phyloP scores from a whole-genome alignment of 2,113 vertebrate genomes.

The Notothenia coriiceps region DNA sequence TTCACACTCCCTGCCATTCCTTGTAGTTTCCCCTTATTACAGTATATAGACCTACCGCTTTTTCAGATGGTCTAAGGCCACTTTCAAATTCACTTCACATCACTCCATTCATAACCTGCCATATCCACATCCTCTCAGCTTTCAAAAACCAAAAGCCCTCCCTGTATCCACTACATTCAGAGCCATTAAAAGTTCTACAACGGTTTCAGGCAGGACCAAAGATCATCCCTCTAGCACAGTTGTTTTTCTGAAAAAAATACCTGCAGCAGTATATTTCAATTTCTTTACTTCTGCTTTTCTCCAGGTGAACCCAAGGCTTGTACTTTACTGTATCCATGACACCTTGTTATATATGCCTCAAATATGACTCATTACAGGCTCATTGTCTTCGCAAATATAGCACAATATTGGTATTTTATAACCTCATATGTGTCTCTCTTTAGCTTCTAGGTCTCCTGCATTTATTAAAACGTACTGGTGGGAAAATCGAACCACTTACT shows the following conservation, averaged over 20 bases:
- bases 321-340: background rate
- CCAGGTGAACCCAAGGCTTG: no score
- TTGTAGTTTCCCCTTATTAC: background rate
- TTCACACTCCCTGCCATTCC: no score
- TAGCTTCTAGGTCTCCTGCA: background rate
- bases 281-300: no score
- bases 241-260: no score
- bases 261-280: no score
- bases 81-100: slow-evolving; percentile 24
- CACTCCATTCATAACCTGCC: slow-evolving; percentile 4
- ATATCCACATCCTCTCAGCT: slow-evolving; percentile 2
- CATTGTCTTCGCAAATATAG: no score
- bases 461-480: background rate
- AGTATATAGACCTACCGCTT: background rate
- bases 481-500: background rate
- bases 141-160: slow-evolving; percentile 8
- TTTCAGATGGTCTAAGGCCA: slow-evolving; percentile 3
- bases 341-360: background rate
- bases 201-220: background rate
- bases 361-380: no score
- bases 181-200: slow-evolving; percentile 5
- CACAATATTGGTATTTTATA: background rate
- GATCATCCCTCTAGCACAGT: no score
- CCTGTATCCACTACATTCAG: background rate
- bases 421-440: background rate